Evolutionary conservation across 2,113 vertebrate genomes (phyloP).

Genomic region (Oryzias melastigma): DNA sequence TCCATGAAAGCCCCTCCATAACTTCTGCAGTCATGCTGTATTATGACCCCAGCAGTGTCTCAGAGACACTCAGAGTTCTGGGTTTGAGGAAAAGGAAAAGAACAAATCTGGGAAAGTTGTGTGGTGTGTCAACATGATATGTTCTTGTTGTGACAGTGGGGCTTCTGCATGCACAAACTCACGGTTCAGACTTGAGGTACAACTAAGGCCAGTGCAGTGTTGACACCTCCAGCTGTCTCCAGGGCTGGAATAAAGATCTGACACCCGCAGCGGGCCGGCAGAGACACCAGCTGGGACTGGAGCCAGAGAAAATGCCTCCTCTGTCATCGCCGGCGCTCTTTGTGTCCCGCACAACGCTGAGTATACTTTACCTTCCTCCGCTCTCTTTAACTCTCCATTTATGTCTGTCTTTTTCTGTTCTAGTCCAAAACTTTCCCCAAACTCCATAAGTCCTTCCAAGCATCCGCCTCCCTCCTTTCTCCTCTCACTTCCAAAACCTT

Average conservation of each 20-base stretch:
- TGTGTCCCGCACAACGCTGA: constrained; percentile 27
- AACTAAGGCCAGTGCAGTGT: constrained; percentile 66
- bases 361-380: constrained; percentile 32
- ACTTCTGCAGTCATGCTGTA: constrained; percentile 63
- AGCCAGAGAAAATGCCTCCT: constrained; percentile 68
- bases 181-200: constrained; percentile 58
- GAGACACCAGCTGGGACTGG: constrained; percentile 72
- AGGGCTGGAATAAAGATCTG: constrained; percentile 74
- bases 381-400: constrained; percentile 13
- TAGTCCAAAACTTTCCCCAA: constrained; percentile 12
- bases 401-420: constrained; percentile 37
- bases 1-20: constrained; percentile 67
- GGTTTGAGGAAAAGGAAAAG: too few relatives aligned
- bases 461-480: constrained; percentile 36
- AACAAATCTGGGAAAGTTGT: too few relatives aligned
- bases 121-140: constrained; percentile 44
- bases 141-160: constrained; percentile 73
- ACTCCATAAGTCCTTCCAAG: constrained; percentile 15
- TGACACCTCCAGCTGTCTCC: constrained; percentile 81
- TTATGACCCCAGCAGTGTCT: constrained; percentile 55
- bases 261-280: constrained; percentile 61
- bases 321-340: constrained; percentile 40
- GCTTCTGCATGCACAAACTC: constrained; percentile 65
- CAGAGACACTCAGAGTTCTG: constrained; percentile 6
- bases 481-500: constrained; percentile 66